Evolutionary conservation across 2,888 invertebrate genomes (phyloP).

Genomic region (Scrobipalpa costella): DNA sequence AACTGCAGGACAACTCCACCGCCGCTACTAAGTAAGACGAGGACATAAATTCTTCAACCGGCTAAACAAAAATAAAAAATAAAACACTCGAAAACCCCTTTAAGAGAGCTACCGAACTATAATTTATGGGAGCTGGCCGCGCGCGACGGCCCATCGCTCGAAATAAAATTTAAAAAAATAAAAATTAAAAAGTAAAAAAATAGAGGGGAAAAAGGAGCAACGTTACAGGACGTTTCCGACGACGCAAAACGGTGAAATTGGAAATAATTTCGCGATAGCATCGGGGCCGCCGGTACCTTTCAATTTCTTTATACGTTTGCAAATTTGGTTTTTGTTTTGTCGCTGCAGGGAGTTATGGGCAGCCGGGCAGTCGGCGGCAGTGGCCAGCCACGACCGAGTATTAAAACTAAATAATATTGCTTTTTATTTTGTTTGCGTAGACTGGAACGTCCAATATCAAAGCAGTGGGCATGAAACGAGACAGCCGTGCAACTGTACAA

Average conservation of each 20-base stretch:
- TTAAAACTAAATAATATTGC: conserved; percentile 41
- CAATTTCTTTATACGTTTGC: conserved; percentile 75
- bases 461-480: conserved; percentile 21
- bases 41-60: conserved; percentile 80
- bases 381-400: conserved; percentile 37
- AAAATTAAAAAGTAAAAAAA: conserved; percentile 45
- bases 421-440: conserved; percentile 30
- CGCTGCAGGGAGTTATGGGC: conserved; percentile 56
- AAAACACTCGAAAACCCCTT: conserved; percentile 69
- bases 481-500: conserved; percentile 19
- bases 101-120: conserved; percentile 81
- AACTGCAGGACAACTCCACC: conserved; percentile 45
- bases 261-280: conserved; percentile 80
- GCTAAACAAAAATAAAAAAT: conserved; percentile 78
- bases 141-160: conserved; percentile 68
- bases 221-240: conserved; percentile 41
- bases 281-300: conserved; percentile 74
- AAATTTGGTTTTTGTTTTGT: conserved; percentile 64
- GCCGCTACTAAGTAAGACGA: conserved; percentile 77
- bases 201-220: conserved; percentile 30
- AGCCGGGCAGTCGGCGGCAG: conserved; percentile 34
- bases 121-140: conserved; percentile 73
- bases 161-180: conserved; percentile 59
- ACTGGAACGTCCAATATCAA: conserved; percentile 21
- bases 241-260: conserved; percentile 80